These are phyloP conservation scores for Oxycera nigricornis DNA, from an alignment of 2,888 invertebrate genomes.

Conservation along the genomic window DNA sequence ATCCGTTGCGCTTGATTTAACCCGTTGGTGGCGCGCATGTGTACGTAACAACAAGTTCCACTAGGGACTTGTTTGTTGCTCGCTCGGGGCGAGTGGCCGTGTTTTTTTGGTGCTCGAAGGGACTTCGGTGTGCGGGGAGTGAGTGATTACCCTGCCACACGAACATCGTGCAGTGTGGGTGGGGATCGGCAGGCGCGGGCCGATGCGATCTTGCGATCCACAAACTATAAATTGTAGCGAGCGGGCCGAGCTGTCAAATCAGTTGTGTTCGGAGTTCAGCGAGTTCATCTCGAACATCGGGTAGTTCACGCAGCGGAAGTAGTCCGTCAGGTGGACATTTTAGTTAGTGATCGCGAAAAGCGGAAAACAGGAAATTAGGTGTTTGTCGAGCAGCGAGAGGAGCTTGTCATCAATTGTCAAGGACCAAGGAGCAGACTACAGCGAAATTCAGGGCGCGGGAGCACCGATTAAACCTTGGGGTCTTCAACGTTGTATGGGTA, in stretches of 20 bases:
- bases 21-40: background rate
- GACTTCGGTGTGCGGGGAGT: background rate
- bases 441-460: constrained; percentile 39
- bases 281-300: constrained; percentile 10
- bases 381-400: background rate
- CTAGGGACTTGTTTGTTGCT: no score
- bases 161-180: background rate
- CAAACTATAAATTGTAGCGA: constrained; percentile 47
- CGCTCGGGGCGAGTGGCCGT: no score
- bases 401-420: background rate
- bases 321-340: background rate
- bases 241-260: constrained; percentile 37
- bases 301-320: constrained; percentile 2
- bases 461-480: constrained; percentile 58
- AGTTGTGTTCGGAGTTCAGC: constrained; percentile 42
- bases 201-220: constrained; percentile 45
- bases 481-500: constrained; percentile 66
- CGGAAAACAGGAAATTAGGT: background rate
- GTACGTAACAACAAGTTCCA: constrained; percentile 12
- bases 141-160: background rate
- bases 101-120: no score
- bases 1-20: background rate
- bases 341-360: background rate
- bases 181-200: constrained; percentile 22
- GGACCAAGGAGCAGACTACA: background rate